phyloP scores from a whole-genome alignment of 2,888 invertebrate species.

The Xestoiulus laeticollis region DNA sequence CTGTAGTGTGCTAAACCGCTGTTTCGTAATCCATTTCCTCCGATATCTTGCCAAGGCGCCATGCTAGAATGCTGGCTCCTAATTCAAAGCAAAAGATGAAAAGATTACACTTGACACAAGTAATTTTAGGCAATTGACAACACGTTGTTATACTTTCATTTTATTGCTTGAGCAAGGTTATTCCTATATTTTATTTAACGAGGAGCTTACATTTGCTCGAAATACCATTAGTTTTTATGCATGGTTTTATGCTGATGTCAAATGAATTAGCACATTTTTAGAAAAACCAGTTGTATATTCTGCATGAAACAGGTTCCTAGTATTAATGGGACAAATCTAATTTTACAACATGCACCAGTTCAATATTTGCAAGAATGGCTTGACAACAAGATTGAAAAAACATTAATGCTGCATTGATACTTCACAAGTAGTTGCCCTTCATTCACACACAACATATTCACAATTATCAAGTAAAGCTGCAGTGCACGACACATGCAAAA shows the following conservation, averaged over 20 bases:
- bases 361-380: too few relatives aligned
- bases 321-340: too few relatives aligned
- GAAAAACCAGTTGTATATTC: neutral
- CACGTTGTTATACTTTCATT: neutral
- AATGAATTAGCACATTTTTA: neutral
- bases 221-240: neutral
- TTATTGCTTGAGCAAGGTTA: neutral
- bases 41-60: slow-evolving; percentile 55
- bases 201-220: too few relatives aligned
- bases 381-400: too few relatives aligned
- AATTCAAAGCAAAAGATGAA: slow-evolving; percentile 10
- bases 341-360: too few relatives aligned
- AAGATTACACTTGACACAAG: neutral
- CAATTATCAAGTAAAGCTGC: too few relatives aligned
- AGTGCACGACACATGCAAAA: too few relatives aligned
- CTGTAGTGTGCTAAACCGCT: slow-evolving; percentile 49
- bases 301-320: too few relatives aligned
- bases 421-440: too few relatives aligned
- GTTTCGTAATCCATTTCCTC: slow-evolving; percentile 55
- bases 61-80: slow-evolving; percentile 53
- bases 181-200: neutral
- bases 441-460: too few relatives aligned
- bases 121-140: neutral
- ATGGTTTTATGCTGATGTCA: neutral
- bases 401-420: too few relatives aligned